Evolutionary conservation across 2,888 invertebrate species (phyloP), one percentile per base, ranked within the genome.

Genomic region (Suillia variegata): DNA sequence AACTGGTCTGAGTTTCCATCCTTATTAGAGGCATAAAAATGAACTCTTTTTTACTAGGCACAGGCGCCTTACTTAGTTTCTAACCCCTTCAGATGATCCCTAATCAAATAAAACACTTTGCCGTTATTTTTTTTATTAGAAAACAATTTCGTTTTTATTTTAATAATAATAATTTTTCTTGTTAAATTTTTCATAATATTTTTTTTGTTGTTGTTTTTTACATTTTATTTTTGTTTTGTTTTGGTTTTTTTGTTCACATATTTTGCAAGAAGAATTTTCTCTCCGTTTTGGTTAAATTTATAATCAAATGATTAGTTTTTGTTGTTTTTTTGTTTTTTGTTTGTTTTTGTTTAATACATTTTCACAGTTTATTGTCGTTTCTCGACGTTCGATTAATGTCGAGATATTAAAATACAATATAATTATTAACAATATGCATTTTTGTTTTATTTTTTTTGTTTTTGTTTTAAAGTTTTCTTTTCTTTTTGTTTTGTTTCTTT

Each of bases 311-410:
- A 69, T 75, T 68, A 64, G 61, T 61, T 42, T 56, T 62, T 63
- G 48, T 61, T 58, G 45, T 45, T 54, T 33, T 31, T 63, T 62
- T 54, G 49, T 54, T 58, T 54, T 61, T 51, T 33, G 42, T 50
- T 60, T 59, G 58, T 50, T 15, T 50, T 61, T 63, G 59, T 71
- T 70, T 69, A 73, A 73, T 73, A 74, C 69, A 76, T 80, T 79
- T 79, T 82, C 81, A 82, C 80, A 81, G 80, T 82, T 81, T 82
- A 82, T 82, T 82, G 81, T 82, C 81, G 80, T 76, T 80, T 81
- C 81, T 80, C 81, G 80, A 82, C 80, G 67, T 74, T 76, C 77
- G 76, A 77, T 77, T 79, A 77, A 70, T 75, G 80, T 78, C 80
- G 80, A 80, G 80, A 80, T 79, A 72, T 72, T 72, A 77, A 80